These are phyloP conservation scores for Myiotriccus ornatus DNA, from an alignment of 2,797 vertebrate genomes.

Conservation along the genomic window DNA sequence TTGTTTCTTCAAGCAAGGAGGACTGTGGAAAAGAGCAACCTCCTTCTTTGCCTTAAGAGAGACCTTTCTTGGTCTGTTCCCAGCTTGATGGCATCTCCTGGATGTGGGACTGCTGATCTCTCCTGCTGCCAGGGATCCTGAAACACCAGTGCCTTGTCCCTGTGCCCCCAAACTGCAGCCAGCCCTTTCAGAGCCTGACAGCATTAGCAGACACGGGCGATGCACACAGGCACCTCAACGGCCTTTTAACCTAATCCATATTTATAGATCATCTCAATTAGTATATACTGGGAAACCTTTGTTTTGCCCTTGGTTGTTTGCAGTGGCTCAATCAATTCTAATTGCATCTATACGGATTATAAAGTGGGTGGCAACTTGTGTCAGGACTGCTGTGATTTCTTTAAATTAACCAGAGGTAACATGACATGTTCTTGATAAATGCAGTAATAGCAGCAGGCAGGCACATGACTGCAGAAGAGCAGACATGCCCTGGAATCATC, in stretches of 20 bases:
- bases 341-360: slow-evolving; percentile 41
- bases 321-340: slow-evolving; percentile 55
- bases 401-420: slow-evolving; percentile 23
- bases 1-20: background rate
- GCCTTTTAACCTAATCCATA: slow-evolving; percentile 47
- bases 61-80: background rate
- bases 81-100: background rate
- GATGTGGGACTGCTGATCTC: background rate
- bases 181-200: background rate
- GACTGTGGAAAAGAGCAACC: background rate
- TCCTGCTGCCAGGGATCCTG: background rate
- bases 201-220: background rate
- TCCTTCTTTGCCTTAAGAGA: background rate
- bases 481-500: slow-evolving; percentile 28
- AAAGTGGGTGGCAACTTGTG: slow-evolving; percentile 45
- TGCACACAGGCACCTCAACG: background rate
- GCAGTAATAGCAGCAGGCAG: background rate
- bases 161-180: background rate
- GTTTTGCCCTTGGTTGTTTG: slow-evolving; percentile 51
- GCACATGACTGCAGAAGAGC: background rate
- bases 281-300: slow-evolving; percentile 31
- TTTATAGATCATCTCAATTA: slow-evolving; percentile 59
- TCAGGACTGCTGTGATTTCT: slow-evolving; percentile 43
- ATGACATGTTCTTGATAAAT: background rate
- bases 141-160: background rate